These are phyloP conservation scores for Mormyrus hasselquistii DNA, from an alignment of 2,797 vertebrate genomes.

Conservation along the genomic window DNA sequence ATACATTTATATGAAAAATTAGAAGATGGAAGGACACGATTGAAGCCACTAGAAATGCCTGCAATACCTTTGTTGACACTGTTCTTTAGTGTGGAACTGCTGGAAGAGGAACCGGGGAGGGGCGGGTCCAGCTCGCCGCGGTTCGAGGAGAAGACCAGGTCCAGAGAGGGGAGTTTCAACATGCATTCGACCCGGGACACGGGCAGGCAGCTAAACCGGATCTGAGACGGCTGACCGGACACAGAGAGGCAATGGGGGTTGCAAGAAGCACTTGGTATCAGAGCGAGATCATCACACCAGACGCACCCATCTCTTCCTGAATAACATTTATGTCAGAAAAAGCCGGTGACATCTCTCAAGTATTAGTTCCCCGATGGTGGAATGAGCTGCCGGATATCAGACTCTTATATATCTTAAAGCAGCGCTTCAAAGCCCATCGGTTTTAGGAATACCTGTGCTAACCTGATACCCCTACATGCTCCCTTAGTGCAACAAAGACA, in stretches of 20 bases:
- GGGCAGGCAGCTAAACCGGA: conserved; percentile 95
- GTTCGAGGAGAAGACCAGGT: conserved; percentile 97
- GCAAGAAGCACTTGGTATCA: too few species aligned
- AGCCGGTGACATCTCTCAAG: not conserved
- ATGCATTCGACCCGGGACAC: conserved; percentile 97
- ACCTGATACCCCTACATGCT: not conserved
- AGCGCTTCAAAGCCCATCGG: not conserved
- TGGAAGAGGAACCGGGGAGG: conserved; percentile 56
- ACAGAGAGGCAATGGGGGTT: not conserved
- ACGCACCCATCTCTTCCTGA: not conserved
- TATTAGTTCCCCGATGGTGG: not conserved
- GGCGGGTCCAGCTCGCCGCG: conserved; percentile 85
- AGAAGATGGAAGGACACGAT: not conserved
- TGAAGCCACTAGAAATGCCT: not conserved
- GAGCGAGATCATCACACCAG: not conserved
- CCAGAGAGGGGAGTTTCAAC: conserved; percentile 92
- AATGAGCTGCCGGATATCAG: not conserved
- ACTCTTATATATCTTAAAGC: not conserved
- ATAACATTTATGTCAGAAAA: not conserved
- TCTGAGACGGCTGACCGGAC: conserved; percentile 84
- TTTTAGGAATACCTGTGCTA: not conserved
- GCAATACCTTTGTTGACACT: conserved; percentile 75
- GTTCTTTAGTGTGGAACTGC: conserved; percentile 66
- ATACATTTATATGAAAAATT: not conserved
- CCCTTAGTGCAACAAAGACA: not conserved